Evolutionary conservation across 2,113 vertebrate genomes (phyloP), one percentile per base, ranked within the genome.

Genomic region (Pan paniscus): DNA sequence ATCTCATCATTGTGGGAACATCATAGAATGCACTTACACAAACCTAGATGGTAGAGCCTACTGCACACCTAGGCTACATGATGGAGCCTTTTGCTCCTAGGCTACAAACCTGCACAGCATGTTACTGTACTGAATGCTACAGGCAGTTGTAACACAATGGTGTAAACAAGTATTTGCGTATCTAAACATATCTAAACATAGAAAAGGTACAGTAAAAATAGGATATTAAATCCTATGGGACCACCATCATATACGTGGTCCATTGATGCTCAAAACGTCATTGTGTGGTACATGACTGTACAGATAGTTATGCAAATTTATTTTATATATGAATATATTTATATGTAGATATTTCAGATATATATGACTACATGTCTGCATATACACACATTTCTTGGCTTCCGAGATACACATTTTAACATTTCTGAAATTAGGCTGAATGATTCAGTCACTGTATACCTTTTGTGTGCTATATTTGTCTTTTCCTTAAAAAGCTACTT

Each of bases 401-500:
- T 84, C n/a, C n/a, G 35, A 91, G 46, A 30, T 78, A 35, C 1
- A 78, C 4, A 85, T 81, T 93, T 96, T 81, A 93, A 76, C 14
- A 46, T 92, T 85, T 91, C 72, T 86, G 88, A 95, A 89, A 35
- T 82, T 72, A 82, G 84, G 67, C 25, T 55, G 64, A 59, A 46
- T 89, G 70, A 95, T 61, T 32, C 72, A 40, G n/a, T 68, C 30
- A 20, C 38, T 86, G 9, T 48, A 48, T 68, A 59, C 0, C 20
- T 85, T 90, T 84, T 80, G 82, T 61, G 52, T 40, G 35, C 17
- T 30, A 14, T 35, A 40, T 84, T 92, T 85, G 57, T 93, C 67
- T 96, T 83, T 94, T 46, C 52, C 85, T 84, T 89, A 67, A 93
- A 89, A 93, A 93, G 35, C 14, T 68, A 3, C 32, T 88, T 4